Percentiles rank a stretch among this genome's conserved stretches.
phyloP scores from a whole-genome alignment of 1,140 invertebrate species.

The Paracyclopina nana region DNA sequence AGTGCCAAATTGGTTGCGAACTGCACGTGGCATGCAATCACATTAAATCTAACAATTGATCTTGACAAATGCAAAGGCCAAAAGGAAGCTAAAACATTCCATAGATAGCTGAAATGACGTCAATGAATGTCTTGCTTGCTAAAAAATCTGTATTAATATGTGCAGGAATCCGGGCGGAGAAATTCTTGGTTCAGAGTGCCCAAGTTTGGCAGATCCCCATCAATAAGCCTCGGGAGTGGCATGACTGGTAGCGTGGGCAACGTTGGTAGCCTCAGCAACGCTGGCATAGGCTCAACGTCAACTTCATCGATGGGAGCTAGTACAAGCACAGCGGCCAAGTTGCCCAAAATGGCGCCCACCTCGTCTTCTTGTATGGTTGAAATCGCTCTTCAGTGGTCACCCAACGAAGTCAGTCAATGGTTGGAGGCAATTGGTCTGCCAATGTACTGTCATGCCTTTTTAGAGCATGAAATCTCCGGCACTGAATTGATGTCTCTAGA shows the following conservation, averaged over 20 bases:
- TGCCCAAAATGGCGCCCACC: slow-evolving; percentile 14
- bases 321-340: no score
- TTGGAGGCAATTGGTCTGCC: slow-evolving; percentile 61
- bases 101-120: not conserved
- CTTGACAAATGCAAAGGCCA: no score
- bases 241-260: not conserved
- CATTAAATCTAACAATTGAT: no score
- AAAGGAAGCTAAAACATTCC: no score
- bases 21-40: no score
- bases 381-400: slow-evolving; percentile 30
- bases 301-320: no score
- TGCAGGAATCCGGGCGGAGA: not conserved
- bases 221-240: not conserved
- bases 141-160: not conserved
- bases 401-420: slow-evolving; percentile 46
- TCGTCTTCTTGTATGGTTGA: slow-evolving; percentile 17
- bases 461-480: slow-evolving; percentile 73
- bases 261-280: no score
- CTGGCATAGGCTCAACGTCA: no score
- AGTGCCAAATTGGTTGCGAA: no score
- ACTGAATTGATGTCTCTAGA: slow-evolving; percentile 66
- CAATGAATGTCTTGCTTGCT: not conserved
- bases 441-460: slow-evolving; percentile 59
- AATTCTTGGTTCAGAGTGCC: not conserved
- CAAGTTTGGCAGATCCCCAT: not conserved